Evolutionary conservation across 2,113 vertebrate genomes (phyloP), one percentile per base, ranked within the genome.

Genomic region (Archilochus colubris): DNA sequence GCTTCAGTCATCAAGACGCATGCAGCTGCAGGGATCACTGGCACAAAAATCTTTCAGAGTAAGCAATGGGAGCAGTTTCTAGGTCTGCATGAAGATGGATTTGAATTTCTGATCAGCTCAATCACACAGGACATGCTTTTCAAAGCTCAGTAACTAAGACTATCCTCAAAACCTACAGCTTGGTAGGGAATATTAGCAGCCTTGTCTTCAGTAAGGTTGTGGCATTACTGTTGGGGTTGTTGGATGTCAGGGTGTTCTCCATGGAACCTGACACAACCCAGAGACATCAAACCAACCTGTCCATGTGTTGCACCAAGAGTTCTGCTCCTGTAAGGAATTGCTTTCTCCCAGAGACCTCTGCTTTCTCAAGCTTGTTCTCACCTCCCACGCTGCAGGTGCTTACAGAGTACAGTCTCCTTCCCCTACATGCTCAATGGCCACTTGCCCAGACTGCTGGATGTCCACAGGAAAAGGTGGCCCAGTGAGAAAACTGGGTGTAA

Each of bases 101-200:
- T 95, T 96, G 93, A 95, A 95, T 95, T 94, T 95, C 90, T 84
- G 90, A 95, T 97, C 86, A 94, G 90, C 69, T 93, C 89, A 78
- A 1, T 93, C 76, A 90, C 58, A 86, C 73, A 86, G 38, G 50
- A 78, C 54, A 40, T 0, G 15, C 19, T 75, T 96, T 88, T 79
- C 27, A 86, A 90, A 92, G 76, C 54, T 44, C 53, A 89, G 64
- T 28, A 75, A 81, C 79, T 55, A 80, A 80, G 88, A 69, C 44
- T 11, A 7, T 25, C 43, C 36, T 88, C 50, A 55, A 89, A 86
- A 16, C 55, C 84, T 82, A 23, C 67, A 91, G 67, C 14, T 12
- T 14, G 30, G 48, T 19, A 5, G 53, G 30, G 57, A 81, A 57
- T 18, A 46, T 8, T 43, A 81, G 82, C 76, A 93, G 64, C 53